A percentile compares a stretch with the other conserved stretches of the same genome.
These are phyloP conservation scores for Eretmocerus hayati DNA, from an alignment of 2,888 invertebrate genomes.

Conservation along the genomic window DNA sequence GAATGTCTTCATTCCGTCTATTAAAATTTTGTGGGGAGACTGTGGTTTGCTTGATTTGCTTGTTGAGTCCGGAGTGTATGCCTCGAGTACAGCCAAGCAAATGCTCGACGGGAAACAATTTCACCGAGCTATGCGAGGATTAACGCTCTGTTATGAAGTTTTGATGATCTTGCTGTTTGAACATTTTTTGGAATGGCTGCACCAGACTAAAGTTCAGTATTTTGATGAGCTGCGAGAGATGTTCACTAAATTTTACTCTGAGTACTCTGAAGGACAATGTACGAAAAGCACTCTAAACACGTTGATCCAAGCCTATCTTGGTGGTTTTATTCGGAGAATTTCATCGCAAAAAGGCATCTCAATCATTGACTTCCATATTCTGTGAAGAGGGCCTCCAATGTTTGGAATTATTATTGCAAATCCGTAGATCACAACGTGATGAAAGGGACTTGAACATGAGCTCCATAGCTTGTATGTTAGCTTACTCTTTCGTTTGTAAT, in stretches of 20 bases:
- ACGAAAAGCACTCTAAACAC: background rate
- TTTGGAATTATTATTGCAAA: background rate
- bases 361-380: background rate
- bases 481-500: too few species aligned
- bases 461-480: too few species aligned
- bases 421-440: background rate
- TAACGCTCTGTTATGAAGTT: constrained; percentile 3
- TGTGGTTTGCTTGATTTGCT: constrained; percentile 2
- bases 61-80: constrained; percentile 5
- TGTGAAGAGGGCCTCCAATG: background rate
- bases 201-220: too few species aligned
- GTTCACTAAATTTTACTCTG: background rate
- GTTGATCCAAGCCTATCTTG: background rate
- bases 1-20: background rate
- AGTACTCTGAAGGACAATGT: background rate
- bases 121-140: background rate
- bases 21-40: background rate
- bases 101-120: constrained; percentile 6
- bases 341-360: too few species aligned
- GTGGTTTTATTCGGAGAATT: background rate
- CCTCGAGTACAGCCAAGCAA: background rate
- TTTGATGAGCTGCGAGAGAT: background rate
- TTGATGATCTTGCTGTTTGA: background rate
- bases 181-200: background rate
- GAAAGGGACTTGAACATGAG: too few species aligned